These are phyloP conservation scores for Cyphomyrmex costatus DNA, from an alignment of 1,140 invertebrate species.

Conservation along the genomic window DNA sequence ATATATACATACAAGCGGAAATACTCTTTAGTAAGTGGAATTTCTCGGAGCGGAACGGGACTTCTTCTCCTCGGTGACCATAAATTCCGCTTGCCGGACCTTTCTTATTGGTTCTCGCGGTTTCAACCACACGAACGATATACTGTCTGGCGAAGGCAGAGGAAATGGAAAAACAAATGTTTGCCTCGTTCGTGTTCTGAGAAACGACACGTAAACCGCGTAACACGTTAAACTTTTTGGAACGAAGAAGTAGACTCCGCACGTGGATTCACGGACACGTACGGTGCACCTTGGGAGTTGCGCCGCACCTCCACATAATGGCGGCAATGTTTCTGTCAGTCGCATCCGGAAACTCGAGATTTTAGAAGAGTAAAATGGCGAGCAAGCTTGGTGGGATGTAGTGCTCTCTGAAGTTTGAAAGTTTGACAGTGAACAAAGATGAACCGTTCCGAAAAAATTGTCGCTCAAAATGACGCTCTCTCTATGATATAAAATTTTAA, in stretches of 20 bases:
- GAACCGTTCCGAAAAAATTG: background rate
- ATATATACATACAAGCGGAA: background rate
- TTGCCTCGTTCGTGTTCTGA: background rate
- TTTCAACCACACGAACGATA: background rate
- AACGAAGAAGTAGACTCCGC: background rate
- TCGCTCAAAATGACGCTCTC: background rate
- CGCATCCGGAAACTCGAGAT: constrained; percentile 27
- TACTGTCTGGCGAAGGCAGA: background rate
- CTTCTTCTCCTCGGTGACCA: constrained; percentile 6
- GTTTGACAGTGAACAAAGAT: constrained; percentile 20
- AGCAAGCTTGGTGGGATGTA: background rate
- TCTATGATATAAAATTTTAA: background rate
- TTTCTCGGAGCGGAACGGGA: background rate
- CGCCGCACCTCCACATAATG: constrained; percentile 25
- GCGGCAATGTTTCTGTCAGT: constrained; percentile 57
- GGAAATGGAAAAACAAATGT: constrained; percentile 43
- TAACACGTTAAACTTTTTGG: constrained; percentile 52
- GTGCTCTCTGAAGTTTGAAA: constrained; percentile 41
- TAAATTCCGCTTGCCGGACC: constrained; percentile 44
- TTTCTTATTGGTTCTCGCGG: constrained; percentile 50
- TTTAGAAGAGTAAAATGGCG: constrained; percentile 23
- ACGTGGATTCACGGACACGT: constrained; percentile 45
- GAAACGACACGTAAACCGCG: constrained; percentile 45
- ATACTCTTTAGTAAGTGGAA: background rate
- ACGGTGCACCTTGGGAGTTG: constrained; percentile 52